Evolutionary conservation across 2,888 invertebrate genomes (phyloP), one percentile per base, ranked within the genome.

Genomic region (Drosophila limbata): DNA sequence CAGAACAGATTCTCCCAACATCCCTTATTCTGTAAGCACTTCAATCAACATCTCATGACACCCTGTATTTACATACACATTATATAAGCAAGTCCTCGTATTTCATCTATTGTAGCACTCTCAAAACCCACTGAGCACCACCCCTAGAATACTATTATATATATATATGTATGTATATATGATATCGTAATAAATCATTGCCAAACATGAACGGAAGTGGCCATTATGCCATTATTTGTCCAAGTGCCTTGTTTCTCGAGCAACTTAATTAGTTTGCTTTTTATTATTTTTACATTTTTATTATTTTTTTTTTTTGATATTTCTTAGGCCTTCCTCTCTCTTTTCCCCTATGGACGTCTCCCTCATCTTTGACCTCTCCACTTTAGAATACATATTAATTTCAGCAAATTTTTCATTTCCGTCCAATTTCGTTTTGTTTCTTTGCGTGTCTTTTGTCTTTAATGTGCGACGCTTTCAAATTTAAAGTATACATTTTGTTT

Each of bases 241-340:
- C 57, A 64, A 64, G 64, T 64, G 63, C 56, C 56, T 56, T 55
- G 39, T 48, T 48, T 55, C 33, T 55, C 9, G 13, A 39, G 19
- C 63, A 63, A 47, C 56, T 81, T 88, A 86, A 84, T 84, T 86
- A 84, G 84, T 81, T 86, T 84, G 74, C 72, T 81, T 83, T 69
- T 65, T 47, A 33, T 42, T 40, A 21, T 39, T 44, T 13, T 68
- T 47, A 21, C n/a, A 19, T 17, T 31, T 33, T 42, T 37, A 35
- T 10, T 13, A 25, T 42, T 31, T 40, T 17, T 51, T 25, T 25
- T 28, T 28, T 45, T 15, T 19, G 17, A 8, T 57, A 28, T 55
- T 37, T 39, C 56, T 57, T 63, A 8, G 28, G 31, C 56, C 15
- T 50, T 19, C 1, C 1, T 45, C 45, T 28, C 5, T 17, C 0